These are phyloP conservation scores for Delphinapterus leucas DNA, from an alignment of 2,113 vertebrate species.

Conservation along the genomic window DNA sequence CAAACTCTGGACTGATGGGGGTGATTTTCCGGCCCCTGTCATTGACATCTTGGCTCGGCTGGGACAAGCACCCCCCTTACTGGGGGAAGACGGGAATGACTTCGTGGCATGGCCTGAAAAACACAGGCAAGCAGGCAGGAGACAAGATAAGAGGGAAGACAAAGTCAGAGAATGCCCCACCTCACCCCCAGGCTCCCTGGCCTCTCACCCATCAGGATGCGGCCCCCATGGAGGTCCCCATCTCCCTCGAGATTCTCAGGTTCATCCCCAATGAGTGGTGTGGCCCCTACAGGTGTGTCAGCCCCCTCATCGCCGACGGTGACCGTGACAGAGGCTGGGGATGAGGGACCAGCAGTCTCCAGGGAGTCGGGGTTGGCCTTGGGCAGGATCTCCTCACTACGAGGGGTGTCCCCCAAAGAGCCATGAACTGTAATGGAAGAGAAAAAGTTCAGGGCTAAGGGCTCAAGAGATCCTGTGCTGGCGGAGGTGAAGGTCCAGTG, in stretches of 20 bases:
- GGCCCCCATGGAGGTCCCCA: constrained; percentile 57
- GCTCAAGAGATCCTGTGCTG: not conserved
- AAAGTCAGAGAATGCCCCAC: not conserved
- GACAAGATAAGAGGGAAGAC: not conserved
- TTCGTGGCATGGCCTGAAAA: constrained; percentile 84
- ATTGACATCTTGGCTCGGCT: constrained; percentile 93
- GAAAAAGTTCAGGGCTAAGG: not conserved
- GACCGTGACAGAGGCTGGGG: constrained; percentile 75
- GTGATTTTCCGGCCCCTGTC: constrained; percentile 86
- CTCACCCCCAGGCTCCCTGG: not conserved
- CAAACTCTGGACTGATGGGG: constrained; percentile 79
- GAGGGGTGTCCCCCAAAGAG: constrained; percentile 58
- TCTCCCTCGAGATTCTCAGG: constrained; percentile 67
- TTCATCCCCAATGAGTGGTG: constrained; percentile 63
- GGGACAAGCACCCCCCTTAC: constrained; percentile 76
- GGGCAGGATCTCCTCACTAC: constrained; percentile 55
- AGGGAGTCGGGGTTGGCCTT: constrained; percentile 59
- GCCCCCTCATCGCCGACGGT: constrained; percentile 74
- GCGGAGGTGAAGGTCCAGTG: not conserved
- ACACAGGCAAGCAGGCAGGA: constrained; percentile 14
- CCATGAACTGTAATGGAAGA: constrained; percentile 73
- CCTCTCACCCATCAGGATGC: constrained; percentile 70
- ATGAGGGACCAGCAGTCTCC: constrained; percentile 68
- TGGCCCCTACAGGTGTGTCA: constrained; percentile 68
- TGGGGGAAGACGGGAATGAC: constrained; percentile 84